phyloP scores from a whole-genome alignment of 2,113 vertebrate genomes.

The Amphiprion percula region DNA sequence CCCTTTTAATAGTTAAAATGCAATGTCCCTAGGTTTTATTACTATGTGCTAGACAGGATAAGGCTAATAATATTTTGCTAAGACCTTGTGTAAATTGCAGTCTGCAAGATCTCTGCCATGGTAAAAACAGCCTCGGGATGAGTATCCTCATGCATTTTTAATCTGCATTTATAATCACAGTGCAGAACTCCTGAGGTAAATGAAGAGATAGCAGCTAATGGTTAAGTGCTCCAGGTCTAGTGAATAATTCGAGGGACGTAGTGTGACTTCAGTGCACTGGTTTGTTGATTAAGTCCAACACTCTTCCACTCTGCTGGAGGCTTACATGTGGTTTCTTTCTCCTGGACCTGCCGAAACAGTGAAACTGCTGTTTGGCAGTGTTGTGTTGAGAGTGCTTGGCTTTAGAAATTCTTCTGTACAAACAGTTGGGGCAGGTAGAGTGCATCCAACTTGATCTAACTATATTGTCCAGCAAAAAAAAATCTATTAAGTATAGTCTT shows the following conservation, averaged over 20 bases:
- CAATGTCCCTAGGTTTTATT: neutral
- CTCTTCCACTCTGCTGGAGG: neutral
- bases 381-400: neutral
- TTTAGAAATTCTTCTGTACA: neutral
- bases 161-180: constrained; percentile 33
- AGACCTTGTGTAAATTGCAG: constrained; percentile 6
- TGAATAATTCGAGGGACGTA: constrained; percentile 36
- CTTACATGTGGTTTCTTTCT: constrained; percentile 9
- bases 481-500: too few species aligned
- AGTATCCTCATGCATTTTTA: constrained; percentile 36
- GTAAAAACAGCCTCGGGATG: constrained; percentile 29
- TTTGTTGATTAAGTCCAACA: constrained; percentile 33
- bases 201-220: constrained; percentile 30
- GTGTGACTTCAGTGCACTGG: constrained; percentile 12
- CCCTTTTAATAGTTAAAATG: neutral
- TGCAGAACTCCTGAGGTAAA: constrained; percentile 35
- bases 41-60: neutral
- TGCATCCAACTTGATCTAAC: neutral
- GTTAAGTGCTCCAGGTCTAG: constrained; percentile 27
- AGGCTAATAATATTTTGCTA: constrained; percentile 24
- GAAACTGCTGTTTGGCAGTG: neutral
- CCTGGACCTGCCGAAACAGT: neutral
- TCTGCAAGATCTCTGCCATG: neutral
- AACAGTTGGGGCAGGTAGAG: neutral
- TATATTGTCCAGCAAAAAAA: neutral